Evolutionary conservation across 2,888 invertebrate genomes (phyloP), one percentile per base, ranked within the genome.

Genomic region (Tinea semifulvella): DNA sequence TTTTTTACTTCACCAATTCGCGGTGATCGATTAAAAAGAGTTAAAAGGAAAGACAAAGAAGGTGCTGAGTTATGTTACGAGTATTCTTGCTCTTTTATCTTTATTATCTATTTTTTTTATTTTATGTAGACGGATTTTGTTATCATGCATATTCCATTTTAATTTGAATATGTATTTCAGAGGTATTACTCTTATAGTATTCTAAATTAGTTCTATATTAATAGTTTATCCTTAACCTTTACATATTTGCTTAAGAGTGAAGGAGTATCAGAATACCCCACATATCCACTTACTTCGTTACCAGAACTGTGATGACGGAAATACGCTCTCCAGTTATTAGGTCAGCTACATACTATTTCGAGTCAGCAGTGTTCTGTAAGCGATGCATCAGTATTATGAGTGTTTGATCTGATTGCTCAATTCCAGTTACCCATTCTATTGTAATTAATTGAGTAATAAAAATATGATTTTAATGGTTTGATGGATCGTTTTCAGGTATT

Each of bases 321-420:
- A 79, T 79, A 79, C 72, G 68, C 73, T 66, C 63, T 77, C 76
- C 76, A 77, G 76, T 63, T 68, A 76, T 61, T 80, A 69, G 79
- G 79, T 79, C 79, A 77, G 70, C 57, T 59, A 36, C 36, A 31
- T 36, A 73, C 73, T 80, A 79, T 80, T 80, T 74, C 69, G 66
- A 70, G 63, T 60, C 65, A 60, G 70, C 69, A 72, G 70, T 73
- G 65, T 65, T 69, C 62, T 62, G 50, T 51, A 67, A 14, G 25
- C 63, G 63, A 63, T 65, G 68, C 68, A 64, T 67, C 59, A 60
- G 36, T 18, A 36, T 36, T n/a, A 16, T 18, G 17, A 16, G 17
- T 14, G 36, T 36, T 18, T 36, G 17, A 36, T 36, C 36, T 36
- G 36, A 36, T 36, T 36, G 36, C 36, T 36, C 36, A 36, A 36